Percentiles rank a stretch among this genome's conserved stretches.
These are phyloP conservation scores for Dichetophora obliterata DNA, from an alignment of 2,888 invertebrate species.

Conservation along the genomic window DNA sequence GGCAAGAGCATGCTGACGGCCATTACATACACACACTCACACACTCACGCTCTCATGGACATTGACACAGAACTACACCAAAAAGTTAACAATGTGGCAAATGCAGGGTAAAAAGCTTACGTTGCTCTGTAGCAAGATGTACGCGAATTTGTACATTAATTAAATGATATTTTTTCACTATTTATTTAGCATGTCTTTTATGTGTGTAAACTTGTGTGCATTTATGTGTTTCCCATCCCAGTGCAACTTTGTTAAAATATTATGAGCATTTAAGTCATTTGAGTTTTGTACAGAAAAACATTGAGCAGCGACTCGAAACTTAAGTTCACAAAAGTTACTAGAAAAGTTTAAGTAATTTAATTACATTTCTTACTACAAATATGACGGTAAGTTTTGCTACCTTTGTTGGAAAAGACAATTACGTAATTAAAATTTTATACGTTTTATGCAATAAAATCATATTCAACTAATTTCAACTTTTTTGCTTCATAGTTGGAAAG, in stretches of 20 bases:
- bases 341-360: not conserved
- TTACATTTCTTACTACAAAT: too few relatives aligned
- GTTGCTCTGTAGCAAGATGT: slow-evolving; percentile 3
- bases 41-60: not conserved
- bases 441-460: too few relatives aligned
- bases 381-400: too few relatives aligned
- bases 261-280: not conserved
- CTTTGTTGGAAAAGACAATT: not conserved
- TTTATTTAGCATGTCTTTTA: not conserved
- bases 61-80: not conserved
- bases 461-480: too few relatives aligned
- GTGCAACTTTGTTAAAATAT: slow-evolving; percentile 4
- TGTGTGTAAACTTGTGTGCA: not conserved
- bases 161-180: slow-evolving; percentile 14
- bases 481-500: too few relatives aligned
- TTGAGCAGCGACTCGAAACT: not conserved
- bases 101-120: not conserved
- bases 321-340: not conserved
- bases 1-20: slow-evolving; percentile 17
- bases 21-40: slow-evolving; percentile 19
- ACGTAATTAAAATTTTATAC: slow-evolving; percentile 2
- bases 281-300: not conserved
- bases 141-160: slow-evolving; percentile 30
- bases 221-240: not conserved
- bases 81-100: slow-evolving; percentile 25